A percentile compares a stretch with the other conserved stretches of the same genome.
Conservation (phyloP, 2,797 vertebrate genomes). For the Liasis olivaceus region DNA sequence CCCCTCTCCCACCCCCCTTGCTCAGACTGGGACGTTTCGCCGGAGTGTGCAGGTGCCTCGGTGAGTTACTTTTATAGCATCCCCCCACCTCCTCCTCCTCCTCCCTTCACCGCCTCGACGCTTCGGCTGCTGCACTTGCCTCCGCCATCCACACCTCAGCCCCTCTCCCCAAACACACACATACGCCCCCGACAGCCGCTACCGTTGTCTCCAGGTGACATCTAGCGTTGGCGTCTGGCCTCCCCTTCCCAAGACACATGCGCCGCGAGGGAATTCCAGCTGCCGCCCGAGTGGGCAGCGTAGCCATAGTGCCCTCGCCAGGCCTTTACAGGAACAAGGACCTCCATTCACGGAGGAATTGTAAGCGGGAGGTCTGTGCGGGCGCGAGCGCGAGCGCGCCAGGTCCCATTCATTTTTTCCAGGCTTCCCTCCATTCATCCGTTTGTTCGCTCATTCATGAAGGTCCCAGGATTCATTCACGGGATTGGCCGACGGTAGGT, state of each 20-base stretch:
- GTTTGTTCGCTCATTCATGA: slow-evolving; percentile 20
- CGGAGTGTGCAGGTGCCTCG: slow-evolving; percentile 52
- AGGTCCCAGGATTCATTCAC: not conserved
- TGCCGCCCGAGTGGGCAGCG: not conserved
- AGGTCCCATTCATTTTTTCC: slow-evolving; percentile 22
- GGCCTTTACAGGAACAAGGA: not conserved
- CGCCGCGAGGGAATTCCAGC: slow-evolving; percentile 17
- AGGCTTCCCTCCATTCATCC: not conserved
- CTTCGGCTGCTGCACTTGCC: not conserved
- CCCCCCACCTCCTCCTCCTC: slow-evolving; percentile 33
- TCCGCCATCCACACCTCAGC: not conserved
- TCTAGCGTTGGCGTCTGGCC: slow-evolving; percentile 61
- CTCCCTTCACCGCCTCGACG: slow-evolving; percentile 31
- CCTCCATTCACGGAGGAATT: not conserved
- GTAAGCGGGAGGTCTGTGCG: not conserved
- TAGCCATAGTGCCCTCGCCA: slow-evolving; percentile 55
- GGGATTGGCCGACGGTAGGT: slow-evolving; percentile 14
- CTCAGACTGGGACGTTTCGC: slow-evolving; percentile 51
- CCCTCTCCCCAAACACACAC: slow-evolving; percentile 43
- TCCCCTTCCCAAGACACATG: slow-evolving; percentile 54
- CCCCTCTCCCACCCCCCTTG: not conserved
- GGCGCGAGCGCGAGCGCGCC: not conserved
- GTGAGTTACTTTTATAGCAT: slow-evolving; percentile 71
- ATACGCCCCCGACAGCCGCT: slow-evolving; percentile 54
- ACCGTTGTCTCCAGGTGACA: slow-evolving; percentile 75